Evolutionary conservation across 2,113 vertebrate species (phyloP), one percentile per base, ranked within the genome.

Genomic region (Malurus alboscapulatus): DNA sequence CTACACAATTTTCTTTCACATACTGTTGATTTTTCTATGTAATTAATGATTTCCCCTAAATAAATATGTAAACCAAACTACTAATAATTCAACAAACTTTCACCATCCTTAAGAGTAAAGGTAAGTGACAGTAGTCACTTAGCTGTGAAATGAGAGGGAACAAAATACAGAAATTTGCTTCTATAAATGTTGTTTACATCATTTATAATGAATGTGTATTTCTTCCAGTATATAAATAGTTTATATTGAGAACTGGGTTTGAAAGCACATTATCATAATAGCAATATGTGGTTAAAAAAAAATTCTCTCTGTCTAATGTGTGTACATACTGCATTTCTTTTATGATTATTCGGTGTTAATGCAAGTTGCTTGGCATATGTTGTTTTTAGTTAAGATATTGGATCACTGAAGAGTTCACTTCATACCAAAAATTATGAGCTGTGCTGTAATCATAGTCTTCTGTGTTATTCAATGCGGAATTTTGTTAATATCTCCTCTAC

Each of bases 311-410:
- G 27, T 85, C 90, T 95, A 85, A 94, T 72, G 16, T 66, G 48
- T 90, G 21, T 78, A 89, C 54, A 87, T 85, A 80, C 22, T 77
- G 55, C 14, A 78, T 94, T 95, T 95, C 48, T 96, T 94, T 90
- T 78, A 95, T 92, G 61, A 73, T 74, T 94, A 30, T 94, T 95
- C 48, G 77, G 22, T 95, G 51, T 25, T 68, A 85, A 85, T 44
- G 12, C 2, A 76, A 73, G n/a, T 53, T 94, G 48, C 58, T 81
- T 71, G 87, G 20, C 72, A 67, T 55, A 94, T 92, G 48, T 68
- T 47, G 6, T 1, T 95, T 96, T 96, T 94, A 96, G 93, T 96
- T 96, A 95, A 92, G 74, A 96, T 75, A 95, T 81, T 93, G 88
- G 53, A 91, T 82, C 87, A 94, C 84, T 95, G 47, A 94, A 27